Evolutionary conservation across 1,140 invertebrate species (phyloP).

Genomic region (Stegodyphus dumicola): DNA sequence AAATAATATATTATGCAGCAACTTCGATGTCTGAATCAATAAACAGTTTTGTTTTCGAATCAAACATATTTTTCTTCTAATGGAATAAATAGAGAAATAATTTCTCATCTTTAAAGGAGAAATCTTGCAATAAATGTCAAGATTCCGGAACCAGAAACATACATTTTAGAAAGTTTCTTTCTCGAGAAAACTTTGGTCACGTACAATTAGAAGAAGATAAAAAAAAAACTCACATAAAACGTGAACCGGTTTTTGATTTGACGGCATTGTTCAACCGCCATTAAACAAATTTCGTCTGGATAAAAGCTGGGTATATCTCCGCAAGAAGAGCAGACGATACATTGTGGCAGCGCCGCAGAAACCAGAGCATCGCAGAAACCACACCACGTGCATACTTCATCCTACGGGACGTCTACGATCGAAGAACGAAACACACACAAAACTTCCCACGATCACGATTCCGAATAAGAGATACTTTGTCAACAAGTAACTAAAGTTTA

Average conservation of each 20-base stretch:
- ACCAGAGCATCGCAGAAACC: constrained; percentile 38
- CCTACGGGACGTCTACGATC: constrained; percentile 17
- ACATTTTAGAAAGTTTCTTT: too few relatives aligned
- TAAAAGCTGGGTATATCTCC: constrained; percentile 2
- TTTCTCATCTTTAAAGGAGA: too few relatives aligned
- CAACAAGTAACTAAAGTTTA: too few relatives aligned
- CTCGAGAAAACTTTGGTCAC: too few relatives aligned
- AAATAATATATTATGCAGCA: too few relatives aligned
- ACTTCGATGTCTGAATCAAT: too few relatives aligned
- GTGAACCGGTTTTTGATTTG: constrained; percentile 17
- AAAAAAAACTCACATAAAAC: not conserved
- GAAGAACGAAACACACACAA: not conserved
- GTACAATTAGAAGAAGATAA: too few relatives aligned
- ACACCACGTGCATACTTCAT: constrained; percentile 55
- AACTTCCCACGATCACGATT: not conserved
- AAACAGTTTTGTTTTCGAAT: too few relatives aligned
- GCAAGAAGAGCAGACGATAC: constrained; percentile 31
- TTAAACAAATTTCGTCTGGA: constrained; percentile 23
- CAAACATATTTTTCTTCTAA: too few relatives aligned
- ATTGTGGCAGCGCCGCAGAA: constrained; percentile 17
- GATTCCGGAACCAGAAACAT: too few relatives aligned
- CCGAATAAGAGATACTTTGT: not conserved
- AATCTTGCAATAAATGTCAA: too few relatives aligned
- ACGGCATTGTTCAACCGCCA: constrained; percentile 3
- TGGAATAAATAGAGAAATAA: too few relatives aligned